phyloP scores from a whole-genome alignment of 2,888 invertebrate species.

The Cheilosia vulpina region DNA sequence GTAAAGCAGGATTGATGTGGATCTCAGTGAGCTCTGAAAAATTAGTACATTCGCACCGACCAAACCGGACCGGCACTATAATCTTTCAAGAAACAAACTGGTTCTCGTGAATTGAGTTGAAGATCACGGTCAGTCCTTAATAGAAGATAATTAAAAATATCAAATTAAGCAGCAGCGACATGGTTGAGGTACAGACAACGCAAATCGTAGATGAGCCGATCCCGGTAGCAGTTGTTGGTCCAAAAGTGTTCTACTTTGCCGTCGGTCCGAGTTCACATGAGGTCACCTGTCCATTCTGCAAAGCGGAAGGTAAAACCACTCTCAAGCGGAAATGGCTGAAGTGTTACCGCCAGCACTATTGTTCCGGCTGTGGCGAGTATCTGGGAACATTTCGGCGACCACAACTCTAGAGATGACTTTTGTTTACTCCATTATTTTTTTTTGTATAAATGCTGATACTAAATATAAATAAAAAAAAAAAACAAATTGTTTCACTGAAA shows the following conservation, averaged over 20 bases:
- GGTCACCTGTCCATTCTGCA: conserved; percentile 81
- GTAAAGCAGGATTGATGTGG: conserved; percentile 13
- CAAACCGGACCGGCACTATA: conserved; percentile 13
- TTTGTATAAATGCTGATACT: conserved; percentile 32
- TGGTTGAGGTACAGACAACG: conserved; percentile 68
- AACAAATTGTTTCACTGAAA: conserved; percentile 8
- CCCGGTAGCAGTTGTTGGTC: not conserved
- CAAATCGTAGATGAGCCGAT: conserved; percentile 50
- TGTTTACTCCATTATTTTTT: not conserved
- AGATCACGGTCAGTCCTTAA: conserved; percentile 18
- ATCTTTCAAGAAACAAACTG: conserved; percentile 6
- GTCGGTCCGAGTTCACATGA: conserved; percentile 81
- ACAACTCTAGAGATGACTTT: conserved; percentile 77
- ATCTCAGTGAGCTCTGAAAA: conserved; percentile 33
- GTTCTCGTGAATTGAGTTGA: conserved; percentile 22
- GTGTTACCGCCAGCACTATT: conserved; percentile 80
- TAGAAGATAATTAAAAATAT: conserved; percentile 10
- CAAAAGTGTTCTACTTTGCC: conserved; percentile 80
- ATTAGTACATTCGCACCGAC: conserved; percentile 36
- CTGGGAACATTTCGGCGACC: conserved; percentile 81
- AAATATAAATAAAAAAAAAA: conserved; percentile 37
- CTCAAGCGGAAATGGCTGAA: conserved; percentile 78
- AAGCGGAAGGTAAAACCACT: conserved; percentile 78
- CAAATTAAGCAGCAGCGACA: conserved; percentile 4
- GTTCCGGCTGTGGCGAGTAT: conserved; percentile 81